Evolutionary conservation across 2,888 invertebrate species (phyloP).

Genomic region (Drosophila diplacantha): DNA sequence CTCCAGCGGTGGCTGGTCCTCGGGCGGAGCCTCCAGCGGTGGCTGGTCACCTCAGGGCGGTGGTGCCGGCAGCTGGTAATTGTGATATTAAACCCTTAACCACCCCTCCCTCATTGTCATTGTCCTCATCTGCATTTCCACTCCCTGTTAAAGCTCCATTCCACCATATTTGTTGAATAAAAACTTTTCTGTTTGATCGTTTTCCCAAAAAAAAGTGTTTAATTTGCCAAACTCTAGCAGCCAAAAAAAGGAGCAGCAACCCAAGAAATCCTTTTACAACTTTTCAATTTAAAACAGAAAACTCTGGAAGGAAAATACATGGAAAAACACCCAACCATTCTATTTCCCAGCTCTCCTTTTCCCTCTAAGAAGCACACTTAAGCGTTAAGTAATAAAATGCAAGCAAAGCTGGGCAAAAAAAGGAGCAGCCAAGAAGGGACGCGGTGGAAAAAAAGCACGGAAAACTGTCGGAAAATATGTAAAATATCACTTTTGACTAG

Average conservation of each 20-base stretch:
- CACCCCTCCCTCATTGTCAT: constrained; percentile 19
- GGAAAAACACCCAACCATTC: constrained; percentile 9
- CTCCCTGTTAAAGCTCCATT: constrained; percentile 12
- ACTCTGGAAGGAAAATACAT: constrained; percentile 24
- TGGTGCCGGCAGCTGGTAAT: constrained; percentile 55
- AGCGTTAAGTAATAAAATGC: constrained; percentile 71
- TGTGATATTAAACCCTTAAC: constrained; percentile 49
- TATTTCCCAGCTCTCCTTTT: not conserved
- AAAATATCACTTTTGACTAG: constrained; percentile 68
- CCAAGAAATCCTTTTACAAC: constrained; percentile 53
- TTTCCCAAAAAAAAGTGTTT: constrained; percentile 54
- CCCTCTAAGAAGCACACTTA: constrained; percentile 57
- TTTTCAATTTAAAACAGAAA: constrained; percentile 61
- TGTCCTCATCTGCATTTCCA: constrained; percentile 36
- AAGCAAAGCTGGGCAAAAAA: constrained; percentile 61
- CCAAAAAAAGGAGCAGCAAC: constrained; percentile 15
- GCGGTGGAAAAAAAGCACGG: constrained; percentile 10
- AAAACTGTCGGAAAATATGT: constrained; percentile 61
- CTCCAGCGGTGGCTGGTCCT: constrained; percentile 24
- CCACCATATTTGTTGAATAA: constrained; percentile 58
- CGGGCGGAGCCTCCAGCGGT: constrained; percentile 20
- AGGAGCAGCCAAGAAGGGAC: constrained; percentile 35
- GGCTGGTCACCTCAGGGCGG: constrained; percentile 49
- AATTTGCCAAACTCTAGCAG: constrained; percentile 27
- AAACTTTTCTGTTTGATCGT: constrained; percentile 57